Base-by-base conservation (phyloP, 2,113 vertebrate species). In the Phoxinus phoxinus region DNA sequence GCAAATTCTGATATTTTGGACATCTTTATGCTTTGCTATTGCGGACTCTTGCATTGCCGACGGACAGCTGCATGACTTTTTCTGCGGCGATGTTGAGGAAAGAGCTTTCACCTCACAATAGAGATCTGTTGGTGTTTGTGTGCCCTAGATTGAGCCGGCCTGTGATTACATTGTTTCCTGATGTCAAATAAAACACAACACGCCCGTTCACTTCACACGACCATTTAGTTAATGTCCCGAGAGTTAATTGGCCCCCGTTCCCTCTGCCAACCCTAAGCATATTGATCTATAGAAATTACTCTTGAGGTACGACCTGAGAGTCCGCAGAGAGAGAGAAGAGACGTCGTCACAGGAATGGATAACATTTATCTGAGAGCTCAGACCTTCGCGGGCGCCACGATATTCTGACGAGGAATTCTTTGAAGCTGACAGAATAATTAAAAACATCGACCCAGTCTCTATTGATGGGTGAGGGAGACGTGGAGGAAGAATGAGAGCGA, bases 401-500 rank as follows among this genome's bases (percentile, higher is more conserved):
- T 75, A 84, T 91, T 90, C 91, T 92, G 92, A 92, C 79, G 82
- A 90, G 89, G 86, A 86, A 89, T 92, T 92, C 93, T 93, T 93
- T 93, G 91, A 94, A 92, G 91, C 92, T 94, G 93, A 95, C 94
- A 90, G 92, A 93, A 93, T 94, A 93, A 95, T 95, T 94, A 93
- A 92, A 94, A 90, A 87, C 83, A 81, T 85, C 63, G 56, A 88
- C 87, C 84, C 78, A 76, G 85, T 85, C 85, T 90, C 89, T 87
- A 86, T 89, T 90, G 59, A 27, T 27, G 80, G 48, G 37, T 3
- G 67, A 23, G 71, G 86, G 87, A 53, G 46, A 37, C 83, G 76
- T 25, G 44, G 53, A 10, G 46, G 75, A 65, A 72, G 86, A 91
- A 90, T 88, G 88, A 83, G 89, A 85, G 91, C 86, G 89, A 89